phyloP scores from a whole-genome alignment of 1,140 invertebrate species.

The Bombus pyrosoma region DNA sequence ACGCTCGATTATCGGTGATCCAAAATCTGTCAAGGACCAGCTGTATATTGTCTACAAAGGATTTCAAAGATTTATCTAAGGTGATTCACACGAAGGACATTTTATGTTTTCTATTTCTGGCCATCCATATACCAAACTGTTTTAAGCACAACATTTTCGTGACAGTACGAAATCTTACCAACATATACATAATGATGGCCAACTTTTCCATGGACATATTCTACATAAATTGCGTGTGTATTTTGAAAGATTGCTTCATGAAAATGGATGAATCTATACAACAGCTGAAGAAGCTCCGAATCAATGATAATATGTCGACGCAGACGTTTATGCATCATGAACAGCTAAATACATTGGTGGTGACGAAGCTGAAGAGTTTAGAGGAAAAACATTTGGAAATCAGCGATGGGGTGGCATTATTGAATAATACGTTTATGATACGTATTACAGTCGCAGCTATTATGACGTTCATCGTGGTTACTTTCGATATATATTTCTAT shows the following conservation, averaged over 20 bases:
- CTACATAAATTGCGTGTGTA: conserved; percentile 73
- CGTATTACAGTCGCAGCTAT: conserved; percentile 67
- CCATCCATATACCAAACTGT: conserved; percentile 52
- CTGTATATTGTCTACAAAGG: conserved; percentile 55
- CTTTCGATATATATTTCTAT: conserved; percentile 78
- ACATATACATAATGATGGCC: conserved; percentile 60
- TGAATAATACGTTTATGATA: conserved; percentile 74
- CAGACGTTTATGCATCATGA: conserved; percentile 69
- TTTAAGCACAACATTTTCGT: background rate
- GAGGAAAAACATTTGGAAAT: conserved; percentile 74
- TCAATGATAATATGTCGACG: conserved; percentile 65
- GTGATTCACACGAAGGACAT: conserved; percentile 74
- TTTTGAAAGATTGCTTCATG: conserved; percentile 71
- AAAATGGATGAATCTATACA: conserved; percentile 68
- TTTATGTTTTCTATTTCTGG: conserved; percentile 64
- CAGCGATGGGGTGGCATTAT: conserved; percentile 67
- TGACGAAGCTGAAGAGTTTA: conserved; percentile 71
- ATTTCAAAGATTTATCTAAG: conserved; percentile 64
- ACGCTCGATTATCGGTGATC: conserved; percentile 59
- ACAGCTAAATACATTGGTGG: conserved; percentile 69
- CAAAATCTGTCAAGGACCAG: conserved; percentile 58
- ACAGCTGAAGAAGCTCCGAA: conserved; percentile 49
- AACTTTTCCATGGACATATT: conserved; percentile 72
- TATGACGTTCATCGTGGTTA: conserved; percentile 74
- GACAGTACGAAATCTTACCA: conserved; percentile 14